Base-by-base conservation (phyloP, 2,888 invertebrate species). In the Amiota minor region DNA sequence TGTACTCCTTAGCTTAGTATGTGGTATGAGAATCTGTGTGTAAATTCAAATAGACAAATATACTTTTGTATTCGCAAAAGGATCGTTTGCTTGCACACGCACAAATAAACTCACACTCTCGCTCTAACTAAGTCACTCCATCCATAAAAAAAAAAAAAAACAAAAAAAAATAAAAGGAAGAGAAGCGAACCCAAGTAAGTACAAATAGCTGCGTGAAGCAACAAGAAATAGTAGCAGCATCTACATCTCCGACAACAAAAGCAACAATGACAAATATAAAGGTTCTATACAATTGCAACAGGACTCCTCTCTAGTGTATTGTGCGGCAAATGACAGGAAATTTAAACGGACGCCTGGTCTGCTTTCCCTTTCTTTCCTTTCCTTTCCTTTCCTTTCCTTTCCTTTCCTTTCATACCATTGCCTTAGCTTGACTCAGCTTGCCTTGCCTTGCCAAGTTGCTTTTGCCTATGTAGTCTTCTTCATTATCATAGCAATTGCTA, bases 241-340 rank as follows among this genome's bases (percentile, higher is more conserved):
- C 35, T 6, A 35, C 35, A 35, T 35, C 35, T 35, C 35, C 6
- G 35, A 45, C 14, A 49, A 20, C 45, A 67, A 11, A 46, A 67
- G 20, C 18, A 68, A 53, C 53, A 68, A 53, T 53, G 53, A 49
- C 64, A 59, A 72, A 64, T 35, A 35, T 35, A 70, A 74, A 72
- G 70, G 74, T 72, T 69, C 71, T 73, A n/a, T 62, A 77, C 83
- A 81, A 83, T 83, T 83, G 84, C 82, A 79, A 82, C 35, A 79
- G 79, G 79, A 80, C 76, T 84, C 35, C 35, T 35, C 83, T 83
- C 85, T 73, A 79, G 85, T 82, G 83, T 83, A 83, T 83, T 83
- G 83, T 83, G 85, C 81, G 81, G 83, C 85, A 83, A 83, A 83
- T 83, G 83, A 85, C 85, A 85, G 85, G 83, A 83, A 85, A 85